Base-by-base conservation (phyloP, 2,797 vertebrate species). In the Hippocampus kuda region DNA sequence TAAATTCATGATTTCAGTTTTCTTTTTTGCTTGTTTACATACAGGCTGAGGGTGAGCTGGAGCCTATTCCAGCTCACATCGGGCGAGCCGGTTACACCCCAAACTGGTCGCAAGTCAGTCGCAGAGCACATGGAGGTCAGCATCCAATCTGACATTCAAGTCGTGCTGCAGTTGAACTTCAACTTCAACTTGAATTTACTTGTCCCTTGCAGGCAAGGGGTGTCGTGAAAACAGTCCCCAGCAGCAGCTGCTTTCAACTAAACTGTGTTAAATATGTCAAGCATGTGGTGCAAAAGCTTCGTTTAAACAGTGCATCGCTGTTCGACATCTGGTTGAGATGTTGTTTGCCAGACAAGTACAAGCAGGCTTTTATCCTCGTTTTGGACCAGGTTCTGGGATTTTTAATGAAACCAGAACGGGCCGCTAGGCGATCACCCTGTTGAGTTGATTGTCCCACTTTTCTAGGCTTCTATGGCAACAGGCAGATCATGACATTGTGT, bases 351-450 rank as follows among this genome's bases (percentile, higher is more conserved):
- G 66, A 72, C 62, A 70, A 34, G 71, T 27, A 6, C 20, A 48
- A 69, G 56, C n/a, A 63, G 48, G 70, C 1, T 7, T 53, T 74
- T 70, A 76, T 82, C 67, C 73, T 49, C 48, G 66, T 41, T 38
- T 15, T 5, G 16, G 8, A 72, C 75, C 70, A 24, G 12, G 44
- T 16, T 59, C 49, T 30, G 65, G 67, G 42, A 70, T 63, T 63
- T 11, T 63, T 69, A 26, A 48, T 60, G 24, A 66, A 61, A 70
- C 5, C 11, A 16, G 62, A 46, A 42, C 18, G 0, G 42, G 41
- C 62, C 13, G 22, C 34, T n/a, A 5, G 16, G 38, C 8, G 16
- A 61, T 20, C 15, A 34, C 30, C 59, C 63, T 65, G 38, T 42
- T 63, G 38, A n/a, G 34, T n/a, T 62, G 8, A n/a, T 63, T 44